These are phyloP conservation scores for Gymnoscopelus microlampas DNA, from an alignment of 2,797 vertebrate genomes.

Conservation along the genomic window DNA sequence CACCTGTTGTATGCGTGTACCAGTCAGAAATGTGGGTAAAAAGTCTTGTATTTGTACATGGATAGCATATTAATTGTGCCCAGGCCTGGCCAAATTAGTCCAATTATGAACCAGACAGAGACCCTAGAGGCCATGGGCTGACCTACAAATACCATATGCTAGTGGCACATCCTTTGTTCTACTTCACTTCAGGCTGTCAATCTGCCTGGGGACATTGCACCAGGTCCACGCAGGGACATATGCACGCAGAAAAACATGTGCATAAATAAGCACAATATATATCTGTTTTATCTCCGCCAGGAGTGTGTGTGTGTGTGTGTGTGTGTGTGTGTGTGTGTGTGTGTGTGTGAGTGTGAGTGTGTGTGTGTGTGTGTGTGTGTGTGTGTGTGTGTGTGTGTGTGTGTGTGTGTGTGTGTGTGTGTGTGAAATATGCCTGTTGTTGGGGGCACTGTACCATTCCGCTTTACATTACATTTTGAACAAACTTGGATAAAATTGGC, in stretches of 20 bases:
- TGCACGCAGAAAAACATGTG: too few species aligned
- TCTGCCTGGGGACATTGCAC: conserved; percentile 15
- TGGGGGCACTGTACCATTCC: too few species aligned
- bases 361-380: not conserved
- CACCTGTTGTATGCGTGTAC: too few species aligned
- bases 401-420: not conserved
- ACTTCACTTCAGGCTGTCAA: conserved; percentile 38
- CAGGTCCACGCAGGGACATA: too few species aligned
- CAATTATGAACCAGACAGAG: conserved; percentile 41
- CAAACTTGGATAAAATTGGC: too few species aligned
- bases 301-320: not conserved
- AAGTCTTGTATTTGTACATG: too few species aligned
- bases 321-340: not conserved
- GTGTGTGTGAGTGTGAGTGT: not conserved
- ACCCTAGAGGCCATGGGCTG: conserved; percentile 44
- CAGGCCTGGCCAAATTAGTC: conserved; percentile 51
- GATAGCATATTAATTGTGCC: conserved; percentile 17
- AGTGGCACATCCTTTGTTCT: conserved; percentile 39
- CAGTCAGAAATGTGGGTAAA: too few species aligned
- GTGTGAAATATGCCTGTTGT: too few species aligned
- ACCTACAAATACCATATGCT: conserved; percentile 55
- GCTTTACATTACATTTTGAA: too few species aligned
- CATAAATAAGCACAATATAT: too few species aligned
- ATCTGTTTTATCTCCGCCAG: too few species aligned
- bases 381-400: not conserved